Conservation (phyloP, 2,113 vertebrate species). For the Coryphaenoides rupestris region DNA sequence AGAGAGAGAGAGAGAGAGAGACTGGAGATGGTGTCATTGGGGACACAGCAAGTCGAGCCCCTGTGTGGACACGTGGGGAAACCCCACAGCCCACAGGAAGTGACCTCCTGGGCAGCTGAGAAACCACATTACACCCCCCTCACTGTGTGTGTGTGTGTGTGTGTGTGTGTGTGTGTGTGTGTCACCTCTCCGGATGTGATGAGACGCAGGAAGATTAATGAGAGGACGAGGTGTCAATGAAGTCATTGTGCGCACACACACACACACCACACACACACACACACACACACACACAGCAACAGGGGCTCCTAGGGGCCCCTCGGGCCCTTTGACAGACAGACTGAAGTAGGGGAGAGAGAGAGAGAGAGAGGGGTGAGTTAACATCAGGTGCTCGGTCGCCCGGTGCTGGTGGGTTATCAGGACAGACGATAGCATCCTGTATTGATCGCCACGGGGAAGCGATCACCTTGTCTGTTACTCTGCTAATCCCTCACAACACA, state of each 20-base stretch:
- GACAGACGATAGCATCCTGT: no score
- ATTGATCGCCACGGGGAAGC: no score
- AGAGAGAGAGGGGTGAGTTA: no score
- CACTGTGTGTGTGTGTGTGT: slow-evolving; percentile 30
- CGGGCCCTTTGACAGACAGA: no score
- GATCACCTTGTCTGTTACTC: no score
- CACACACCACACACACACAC: not conserved
- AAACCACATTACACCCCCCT: slow-evolving; percentile 67
- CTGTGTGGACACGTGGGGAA: slow-evolving; percentile 56
- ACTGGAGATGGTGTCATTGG: slow-evolving; percentile 3
- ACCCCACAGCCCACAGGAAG: slow-evolving; percentile 65
- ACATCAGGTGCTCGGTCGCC: no score
- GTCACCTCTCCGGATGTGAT: slow-evolving; percentile 77
- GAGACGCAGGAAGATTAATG: slow-evolving; percentile 82
- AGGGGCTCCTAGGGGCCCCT: no score
- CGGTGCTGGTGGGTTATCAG: no score
- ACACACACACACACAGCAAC: not conserved
- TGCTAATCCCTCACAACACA: no score
- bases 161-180: slow-evolving; percentile 26
- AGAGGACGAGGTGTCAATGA: slow-evolving; percentile 66
- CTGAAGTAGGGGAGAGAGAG: no score
- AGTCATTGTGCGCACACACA: slow-evolving; percentile 71
- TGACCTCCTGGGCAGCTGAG: slow-evolving; percentile 58
- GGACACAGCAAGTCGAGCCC: slow-evolving; percentile 31
- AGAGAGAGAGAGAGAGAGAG: not conserved